Evolutionary conservation across 2,113 vertebrate genomes (phyloP).

Genomic region (Atrichornis clamosus): DNA sequence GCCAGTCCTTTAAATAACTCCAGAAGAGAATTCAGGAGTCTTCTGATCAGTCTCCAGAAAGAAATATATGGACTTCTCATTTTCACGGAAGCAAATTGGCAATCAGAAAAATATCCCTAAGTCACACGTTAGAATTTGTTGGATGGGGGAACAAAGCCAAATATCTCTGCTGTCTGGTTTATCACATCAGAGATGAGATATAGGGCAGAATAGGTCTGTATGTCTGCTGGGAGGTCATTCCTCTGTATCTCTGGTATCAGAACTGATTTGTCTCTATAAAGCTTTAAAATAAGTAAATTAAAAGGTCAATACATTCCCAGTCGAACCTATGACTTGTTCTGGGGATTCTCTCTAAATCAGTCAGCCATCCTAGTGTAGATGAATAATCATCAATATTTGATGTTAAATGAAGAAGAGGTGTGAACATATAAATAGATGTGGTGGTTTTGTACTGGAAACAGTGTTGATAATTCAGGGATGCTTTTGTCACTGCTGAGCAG

Average conservation of each 20-base stretch:
- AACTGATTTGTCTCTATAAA: not conserved
- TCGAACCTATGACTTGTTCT: not conserved
- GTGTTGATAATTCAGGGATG: not conserved
- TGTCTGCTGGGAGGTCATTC: not conserved
- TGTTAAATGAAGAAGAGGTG: not conserved
- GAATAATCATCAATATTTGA: not conserved
- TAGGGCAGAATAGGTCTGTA: not conserved
- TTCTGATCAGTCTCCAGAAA: not conserved
- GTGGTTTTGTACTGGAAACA: not conserved
- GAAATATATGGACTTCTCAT: not conserved
- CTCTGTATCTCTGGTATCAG: not conserved
- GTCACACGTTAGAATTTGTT: not conserved
- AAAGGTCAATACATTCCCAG: not conserved
- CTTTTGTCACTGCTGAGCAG: not conserved
- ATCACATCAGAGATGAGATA: not conserved
- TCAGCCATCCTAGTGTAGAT: not conserved
- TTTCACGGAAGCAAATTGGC: not conserved
- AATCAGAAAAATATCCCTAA: not conserved
- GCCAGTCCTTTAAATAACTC: not conserved
- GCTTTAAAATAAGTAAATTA: not conserved
- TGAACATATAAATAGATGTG: not conserved
- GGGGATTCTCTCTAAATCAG: not conserved
- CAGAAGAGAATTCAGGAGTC: not conserved
- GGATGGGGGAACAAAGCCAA: not conserved
- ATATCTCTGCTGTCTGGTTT: not conserved